These are phyloP conservation scores for Panagrolaimus sp. DNA, from an alignment of 1,140 invertebrate species.

Conservation along the genomic window DNA sequence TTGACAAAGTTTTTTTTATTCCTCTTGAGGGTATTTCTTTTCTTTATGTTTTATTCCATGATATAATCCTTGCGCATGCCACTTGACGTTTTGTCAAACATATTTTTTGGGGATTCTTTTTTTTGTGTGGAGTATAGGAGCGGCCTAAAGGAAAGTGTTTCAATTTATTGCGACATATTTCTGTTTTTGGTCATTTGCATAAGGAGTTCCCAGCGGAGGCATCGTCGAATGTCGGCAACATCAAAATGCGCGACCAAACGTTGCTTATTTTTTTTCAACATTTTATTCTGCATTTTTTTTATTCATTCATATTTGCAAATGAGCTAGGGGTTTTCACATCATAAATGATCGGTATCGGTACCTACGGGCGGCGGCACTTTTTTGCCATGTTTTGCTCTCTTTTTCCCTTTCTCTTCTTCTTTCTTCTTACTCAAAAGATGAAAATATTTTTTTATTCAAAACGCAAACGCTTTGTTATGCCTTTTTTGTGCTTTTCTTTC, in stretches of 20 bases:
- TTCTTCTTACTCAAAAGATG: no score
- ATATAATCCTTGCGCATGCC: conserved; percentile 3
- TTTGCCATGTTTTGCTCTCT: no score
- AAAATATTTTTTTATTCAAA: no score
- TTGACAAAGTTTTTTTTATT: no score
- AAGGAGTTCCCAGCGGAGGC: conserved; percentile 13
- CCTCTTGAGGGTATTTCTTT: conserved; percentile 5
- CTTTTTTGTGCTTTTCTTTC: no score
- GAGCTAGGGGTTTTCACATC: neutral
- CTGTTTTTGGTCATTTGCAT: conserved; percentile 16
- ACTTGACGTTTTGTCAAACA: no score
- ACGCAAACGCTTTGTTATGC: no score
- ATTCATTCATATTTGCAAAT: neutral
- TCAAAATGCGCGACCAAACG: conserved; percentile 15
- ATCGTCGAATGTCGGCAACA: conserved; percentile 18
- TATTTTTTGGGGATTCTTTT: no score
- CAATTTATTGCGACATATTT: conserved; percentile 19
- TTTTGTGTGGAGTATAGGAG: no score
- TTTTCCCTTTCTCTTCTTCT: no score
- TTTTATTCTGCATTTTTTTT: neutral
- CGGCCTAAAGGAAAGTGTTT: neutral
- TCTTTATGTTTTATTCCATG: neutral
- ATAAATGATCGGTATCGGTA: conserved; percentile 1
- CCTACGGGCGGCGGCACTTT: neutral
- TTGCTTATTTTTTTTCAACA: neutral